Conservation (phyloP, 2,888 invertebrate species). For the Protula sp. region DNA sequence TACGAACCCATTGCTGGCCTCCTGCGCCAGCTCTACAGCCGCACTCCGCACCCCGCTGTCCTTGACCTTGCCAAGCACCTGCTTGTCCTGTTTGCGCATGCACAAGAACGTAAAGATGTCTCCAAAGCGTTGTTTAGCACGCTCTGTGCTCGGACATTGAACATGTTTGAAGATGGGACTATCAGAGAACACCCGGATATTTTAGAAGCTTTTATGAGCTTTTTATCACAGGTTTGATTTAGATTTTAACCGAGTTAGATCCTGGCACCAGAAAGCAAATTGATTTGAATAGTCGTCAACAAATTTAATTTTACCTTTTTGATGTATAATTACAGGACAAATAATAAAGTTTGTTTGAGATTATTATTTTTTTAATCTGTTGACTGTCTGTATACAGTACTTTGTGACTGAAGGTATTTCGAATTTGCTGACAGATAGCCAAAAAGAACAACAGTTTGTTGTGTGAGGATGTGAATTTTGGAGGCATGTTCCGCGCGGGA, state of each 20-base stretch:
- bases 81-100: conserved; percentile 50
- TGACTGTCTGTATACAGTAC: too few relatives aligned
- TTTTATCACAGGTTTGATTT: conserved; percentile 23
- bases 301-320: too few relatives aligned
- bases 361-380: too few relatives aligned
- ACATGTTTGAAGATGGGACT: conserved; percentile 24
- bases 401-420: too few relatives aligned
- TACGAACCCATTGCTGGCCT: conserved; percentile 67
- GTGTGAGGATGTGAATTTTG: conserved; percentile 36
- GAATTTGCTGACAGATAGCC: conserved; percentile 52
- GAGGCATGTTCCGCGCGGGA: conserved; percentile 50
- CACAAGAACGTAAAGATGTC: conserved; percentile 30
- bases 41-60: conserved; percentile 66
- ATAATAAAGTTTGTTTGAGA: too few relatives aligned
- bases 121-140: conserved; percentile 54
- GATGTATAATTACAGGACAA: too few relatives aligned
- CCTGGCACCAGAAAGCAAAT: too few relatives aligned
- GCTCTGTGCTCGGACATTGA: conserved; percentile 40
- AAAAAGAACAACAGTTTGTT: conserved; percentile 62
- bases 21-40: conserved; percentile 65
- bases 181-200: conserved; percentile 59
- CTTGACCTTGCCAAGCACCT: conserved; percentile 67
- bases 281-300: too few relatives aligned
- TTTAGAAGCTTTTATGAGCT: conserved; percentile 65
- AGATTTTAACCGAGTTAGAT: too few relatives aligned